Percentiles rank a stretch among this genome's conserved stretches.
Evolutionary conservation across 1,140 invertebrate genomes (phyloP).

Genomic region (Spodoptera frugiperda): DNA sequence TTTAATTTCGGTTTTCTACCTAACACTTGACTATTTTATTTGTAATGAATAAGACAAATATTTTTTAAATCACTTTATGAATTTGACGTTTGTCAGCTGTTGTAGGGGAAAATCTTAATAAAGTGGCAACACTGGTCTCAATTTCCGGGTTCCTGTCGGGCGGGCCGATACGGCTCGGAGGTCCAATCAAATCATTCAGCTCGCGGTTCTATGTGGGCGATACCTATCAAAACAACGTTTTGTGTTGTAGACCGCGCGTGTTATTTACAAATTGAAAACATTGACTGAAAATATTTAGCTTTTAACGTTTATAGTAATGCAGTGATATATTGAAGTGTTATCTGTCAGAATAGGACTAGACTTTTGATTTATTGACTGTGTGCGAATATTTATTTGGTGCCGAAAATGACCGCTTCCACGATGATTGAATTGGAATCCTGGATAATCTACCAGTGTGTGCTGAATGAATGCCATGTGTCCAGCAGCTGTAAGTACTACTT

Average conservation of each 20-base stretch:
- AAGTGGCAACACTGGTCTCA: conserved; percentile 49
- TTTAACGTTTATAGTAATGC: conserved; percentile 44
- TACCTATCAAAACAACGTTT: conserved; percentile 69
- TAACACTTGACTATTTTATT: no score
- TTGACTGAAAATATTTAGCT: conserved; percentile 63
- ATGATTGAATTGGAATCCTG: conserved; percentile 88
- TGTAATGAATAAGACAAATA: no score
- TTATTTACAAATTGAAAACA: conserved; percentile 65
- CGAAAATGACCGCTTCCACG: conserved; percentile 85
- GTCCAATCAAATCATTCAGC: conserved; percentile 62
- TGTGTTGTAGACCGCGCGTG: conserved; percentile 59
- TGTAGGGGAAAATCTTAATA: background rate
- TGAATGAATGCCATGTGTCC: conserved; percentile 87
- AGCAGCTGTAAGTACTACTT: conserved; percentile 86
- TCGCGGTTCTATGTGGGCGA: conserved; percentile 70
- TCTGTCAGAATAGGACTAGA: conserved; percentile 47
- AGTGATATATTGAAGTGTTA: conserved; percentile 59
- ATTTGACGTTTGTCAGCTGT: background rate
- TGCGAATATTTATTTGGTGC: conserved; percentile 60
- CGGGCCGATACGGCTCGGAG: conserved; percentile 53
- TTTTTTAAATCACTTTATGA: background rate
- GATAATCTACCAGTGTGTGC: conserved; percentile 88
- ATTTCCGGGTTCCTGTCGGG: conserved; percentile 56
- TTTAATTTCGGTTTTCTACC: no score
- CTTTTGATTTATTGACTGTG: conserved; percentile 63